Evolutionary conservation across 2,113 vertebrate genomes (phyloP), one percentile per base, ranked within the genome.

Genomic region (Dermatemys mawii): DNA sequence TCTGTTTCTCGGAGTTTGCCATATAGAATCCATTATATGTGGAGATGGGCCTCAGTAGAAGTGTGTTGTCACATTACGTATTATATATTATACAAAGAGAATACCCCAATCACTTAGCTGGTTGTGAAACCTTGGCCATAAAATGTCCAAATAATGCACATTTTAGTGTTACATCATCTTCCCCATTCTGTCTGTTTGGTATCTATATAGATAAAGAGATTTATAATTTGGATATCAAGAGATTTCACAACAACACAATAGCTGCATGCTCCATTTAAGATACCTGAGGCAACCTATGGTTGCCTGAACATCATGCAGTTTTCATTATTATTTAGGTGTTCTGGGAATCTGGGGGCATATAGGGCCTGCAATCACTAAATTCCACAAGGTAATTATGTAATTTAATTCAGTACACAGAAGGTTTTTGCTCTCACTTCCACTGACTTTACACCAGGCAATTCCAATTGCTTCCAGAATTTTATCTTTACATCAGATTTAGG

Each of bases 11-110:
- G 1, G 35, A 38, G 63, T 70, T 70, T 22, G 63, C 10, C 16
- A 70, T 38, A 38, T n/a, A 70, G 19, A 70, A 70, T 21, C 19
- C n/a, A 70, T 38, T 38, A 11, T 70, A 38, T 38, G 35, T 70
- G 63, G 11, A 38, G 22, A 38, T 22, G 63, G 38, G n/a, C n/a
- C n/a, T 38, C 35, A 70, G n/a, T 19, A 70, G n/a, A 19, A 21
- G 35, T 67, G 63, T 4, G 19, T 5, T 8, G 19, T 32, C 5
- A 0, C 41, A 6, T 6, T 1, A 1, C 6, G 3, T 8, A 16
- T 27, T 38, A 1, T 2, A 11, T 13, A 11, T 32, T 41, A 19
- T 50, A 32, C 3, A 0, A 2, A 70, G 1, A 5, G 49, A 41
- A 13, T 78, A 51, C 51, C 81, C 54, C 11, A 10, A 41, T 35